Conservation (phyloP, 1,140 invertebrate genomes). For the Tetramorium simillimum region DNA sequence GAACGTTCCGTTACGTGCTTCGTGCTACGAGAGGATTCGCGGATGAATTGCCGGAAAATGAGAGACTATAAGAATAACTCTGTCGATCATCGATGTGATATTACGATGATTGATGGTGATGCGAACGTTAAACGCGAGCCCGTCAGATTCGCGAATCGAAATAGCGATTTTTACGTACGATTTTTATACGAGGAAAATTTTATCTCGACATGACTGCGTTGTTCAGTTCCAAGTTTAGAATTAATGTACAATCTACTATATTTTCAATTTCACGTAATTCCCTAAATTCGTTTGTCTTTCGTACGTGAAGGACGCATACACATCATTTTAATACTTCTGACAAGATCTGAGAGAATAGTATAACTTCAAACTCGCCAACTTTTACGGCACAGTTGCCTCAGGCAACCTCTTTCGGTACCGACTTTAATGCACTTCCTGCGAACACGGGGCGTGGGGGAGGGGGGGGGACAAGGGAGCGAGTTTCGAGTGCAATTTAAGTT, state of each 20-base stretch:
- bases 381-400: slow-evolving; percentile 8
- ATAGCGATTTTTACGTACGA: background rate
- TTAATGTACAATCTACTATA: background rate
- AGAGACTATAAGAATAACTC: background rate
- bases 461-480: background rate
- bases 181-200: background rate
- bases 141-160: background rate
- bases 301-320: background rate
- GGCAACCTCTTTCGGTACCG: slow-evolving; percentile 37
- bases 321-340: background rate
- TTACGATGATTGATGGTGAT: background rate
- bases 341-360: slow-evolving; percentile 7
- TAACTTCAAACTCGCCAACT: slow-evolving; percentile 33
- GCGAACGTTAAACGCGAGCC: background rate
- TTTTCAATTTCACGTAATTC: background rate
- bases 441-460: background rate
- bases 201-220: too few relatives aligned
- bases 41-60: background rate
- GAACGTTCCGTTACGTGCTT: background rate
- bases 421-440: slow-evolving; percentile 69
- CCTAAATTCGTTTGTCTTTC: background rate
- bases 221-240: background rate
- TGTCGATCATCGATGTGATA: background rate
- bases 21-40: background rate
- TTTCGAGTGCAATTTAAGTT: slow-evolving; percentile 73